Evolutionary conservation across 1,140 invertebrate genomes (phyloP).

Genomic region (Drosophila mauritiana): DNA sequence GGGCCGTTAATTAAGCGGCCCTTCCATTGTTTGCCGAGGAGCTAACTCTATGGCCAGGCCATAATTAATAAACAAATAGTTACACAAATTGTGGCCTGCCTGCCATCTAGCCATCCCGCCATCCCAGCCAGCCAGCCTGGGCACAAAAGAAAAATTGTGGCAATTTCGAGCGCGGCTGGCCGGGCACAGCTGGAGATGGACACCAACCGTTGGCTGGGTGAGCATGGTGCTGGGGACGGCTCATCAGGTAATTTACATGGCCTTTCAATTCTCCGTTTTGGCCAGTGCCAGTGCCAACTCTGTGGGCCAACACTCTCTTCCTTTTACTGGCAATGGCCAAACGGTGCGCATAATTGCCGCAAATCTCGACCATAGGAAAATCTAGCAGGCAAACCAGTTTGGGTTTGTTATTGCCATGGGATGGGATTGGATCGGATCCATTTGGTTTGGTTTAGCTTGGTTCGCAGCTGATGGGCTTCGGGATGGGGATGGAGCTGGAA

Average conservation of each 20-base stretch:
- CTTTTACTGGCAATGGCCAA: slow-evolving; percentile 70
- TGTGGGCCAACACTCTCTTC: slow-evolving; percentile 75
- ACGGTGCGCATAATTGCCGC: slow-evolving; percentile 77
- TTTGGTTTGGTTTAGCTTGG: background rate
- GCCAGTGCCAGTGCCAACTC: slow-evolving; percentile 19
- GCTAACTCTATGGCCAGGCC: slow-evolving; percentile 24
- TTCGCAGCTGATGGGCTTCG: slow-evolving; percentile 1
- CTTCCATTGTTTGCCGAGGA: slow-evolving; percentile 41
- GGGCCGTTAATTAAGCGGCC: slow-evolving; percentile 63
- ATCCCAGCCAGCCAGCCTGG: background rate
- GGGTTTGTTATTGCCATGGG: slow-evolving; percentile 22
- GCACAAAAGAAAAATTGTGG: slow-evolving; percentile 63
- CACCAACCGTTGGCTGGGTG: slow-evolving; percentile 14
- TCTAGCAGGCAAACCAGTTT: slow-evolving; percentile 51
- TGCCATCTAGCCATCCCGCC: background rate
- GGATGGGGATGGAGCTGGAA: slow-evolving; percentile 3
- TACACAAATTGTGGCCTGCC: slow-evolving; percentile 37
- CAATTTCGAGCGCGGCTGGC: slow-evolving; percentile 56
- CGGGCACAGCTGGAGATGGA: slow-evolving; percentile 68
- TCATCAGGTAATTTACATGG: slow-evolving; percentile 80
- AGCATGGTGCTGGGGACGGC: slow-evolving; percentile 4
- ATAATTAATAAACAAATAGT: slow-evolving; percentile 81
- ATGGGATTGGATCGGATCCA: slow-evolving; percentile 27
- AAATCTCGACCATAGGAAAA: slow-evolving; percentile 73
- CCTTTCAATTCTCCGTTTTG: slow-evolving; percentile 74